Percentiles rank a stretch among this genome's conserved stretches.
phyloP scores from a whole-genome alignment of 2,797 vertebrate genomes.

The Sebastes iracundus region DNA sequence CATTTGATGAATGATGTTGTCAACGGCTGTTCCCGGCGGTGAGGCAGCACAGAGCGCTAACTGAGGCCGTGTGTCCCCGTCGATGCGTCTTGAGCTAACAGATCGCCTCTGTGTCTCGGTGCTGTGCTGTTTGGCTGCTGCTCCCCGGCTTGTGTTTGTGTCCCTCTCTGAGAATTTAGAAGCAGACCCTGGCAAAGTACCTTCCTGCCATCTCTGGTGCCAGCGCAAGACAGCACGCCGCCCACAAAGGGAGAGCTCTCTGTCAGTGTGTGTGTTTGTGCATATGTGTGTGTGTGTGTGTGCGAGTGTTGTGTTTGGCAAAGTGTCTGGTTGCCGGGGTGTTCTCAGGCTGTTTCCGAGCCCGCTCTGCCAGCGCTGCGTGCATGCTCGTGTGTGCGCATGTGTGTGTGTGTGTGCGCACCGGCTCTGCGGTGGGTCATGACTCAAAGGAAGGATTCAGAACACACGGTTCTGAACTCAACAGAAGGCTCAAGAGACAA shows the following conservation, averaged over 20 bases:
- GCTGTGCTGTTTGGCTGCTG: conserved; percentile 51
- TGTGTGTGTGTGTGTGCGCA: conserved; percentile 39
- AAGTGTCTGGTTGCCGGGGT: conserved; percentile 74
- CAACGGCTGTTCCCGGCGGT: conserved; percentile 24
- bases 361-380: conserved; percentile 65
- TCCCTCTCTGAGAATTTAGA: conserved; percentile 66
- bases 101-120: conserved; percentile 35
- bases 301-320: conserved; percentile 75
- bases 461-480: conserved; percentile 83
- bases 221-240: conserved; percentile 54
- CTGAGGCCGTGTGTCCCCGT: conserved; percentile 28
- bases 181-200: conserved; percentile 74
- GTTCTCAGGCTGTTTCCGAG: conserved; percentile 82
- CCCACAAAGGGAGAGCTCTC: conserved; percentile 69
- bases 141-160: conserved; percentile 48
- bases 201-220: conserved; percentile 74
- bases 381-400: conserved; percentile 31
- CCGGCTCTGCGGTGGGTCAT: conserved; percentile 79
- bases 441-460: conserved; percentile 84
- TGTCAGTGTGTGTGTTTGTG: conserved; percentile 42
- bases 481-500: conserved; percentile 80
- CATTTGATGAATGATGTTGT: conserved; percentile 50
- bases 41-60: conserved; percentile 23
- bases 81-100: conserved; percentile 29
- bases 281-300: conserved; percentile 11